Conservation (phyloP, 1,140 invertebrate genomes). For the Kradibia gibbosae region DNA sequence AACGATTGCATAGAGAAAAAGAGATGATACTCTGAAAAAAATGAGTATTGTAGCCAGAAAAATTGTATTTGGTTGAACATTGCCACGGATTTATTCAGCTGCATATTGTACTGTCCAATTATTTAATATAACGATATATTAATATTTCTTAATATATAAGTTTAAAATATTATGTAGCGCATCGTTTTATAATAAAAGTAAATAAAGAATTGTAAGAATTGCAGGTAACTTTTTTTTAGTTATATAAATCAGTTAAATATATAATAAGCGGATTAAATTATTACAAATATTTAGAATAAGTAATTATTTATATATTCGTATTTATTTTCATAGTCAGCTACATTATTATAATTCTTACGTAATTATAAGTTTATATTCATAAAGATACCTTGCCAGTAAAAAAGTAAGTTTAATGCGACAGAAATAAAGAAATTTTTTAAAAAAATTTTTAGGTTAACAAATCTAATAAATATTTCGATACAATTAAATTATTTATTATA, state of each 20-base stretch:
- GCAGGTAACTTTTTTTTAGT: not conserved
- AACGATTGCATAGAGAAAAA: not conserved
- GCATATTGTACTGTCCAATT: not conserved
- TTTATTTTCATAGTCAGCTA: constrained; percentile 57
- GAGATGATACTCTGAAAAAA: too few species aligned
- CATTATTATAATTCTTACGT: constrained; percentile 47
- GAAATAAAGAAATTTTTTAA: constrained; percentile 23
- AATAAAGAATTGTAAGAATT: constrained; percentile 7
- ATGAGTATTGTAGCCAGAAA: too few species aligned
- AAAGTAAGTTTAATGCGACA: constrained; percentile 48
- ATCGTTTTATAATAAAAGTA: not conserved
- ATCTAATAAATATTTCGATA: constrained; percentile 37
- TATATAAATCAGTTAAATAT: not conserved
- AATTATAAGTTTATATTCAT: constrained; percentile 47
- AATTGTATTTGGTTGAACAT: not conserved
- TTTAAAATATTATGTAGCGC: not conserved
- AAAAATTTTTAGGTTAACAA: constrained; percentile 40
- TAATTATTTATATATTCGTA: constrained; percentile 48
- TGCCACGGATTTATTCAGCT: constrained; percentile 11
- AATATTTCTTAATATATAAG: not conserved
- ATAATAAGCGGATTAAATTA: constrained; percentile 17
- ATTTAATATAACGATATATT: not conserved
- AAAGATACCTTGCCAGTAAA: constrained; percentile 61
- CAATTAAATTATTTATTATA: constrained; percentile 32
- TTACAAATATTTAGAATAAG: constrained; percentile 5